These are phyloP conservation scores for Oreochromis grahami DNA, from an alignment of 2,797 vertebrate genomes.

Conservation along the genomic window DNA sequence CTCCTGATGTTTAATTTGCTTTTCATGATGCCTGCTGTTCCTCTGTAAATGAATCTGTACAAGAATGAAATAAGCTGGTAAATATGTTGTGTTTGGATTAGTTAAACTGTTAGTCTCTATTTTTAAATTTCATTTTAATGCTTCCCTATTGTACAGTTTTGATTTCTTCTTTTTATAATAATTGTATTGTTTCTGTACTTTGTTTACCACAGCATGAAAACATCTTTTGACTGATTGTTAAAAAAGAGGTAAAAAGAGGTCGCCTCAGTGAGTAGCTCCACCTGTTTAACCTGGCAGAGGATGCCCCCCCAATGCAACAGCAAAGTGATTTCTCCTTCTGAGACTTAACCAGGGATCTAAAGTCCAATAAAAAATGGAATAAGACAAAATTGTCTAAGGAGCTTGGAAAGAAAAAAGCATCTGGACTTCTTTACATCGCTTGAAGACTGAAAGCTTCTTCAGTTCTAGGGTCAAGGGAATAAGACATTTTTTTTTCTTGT, in stretches of 20 bases:
- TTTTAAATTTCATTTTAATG: background rate
- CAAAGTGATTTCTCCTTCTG: too few relatives aligned
- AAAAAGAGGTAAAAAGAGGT: too few relatives aligned
- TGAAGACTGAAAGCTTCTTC: too few relatives aligned
- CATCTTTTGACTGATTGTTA: background rate
- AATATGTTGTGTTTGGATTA: background rate
- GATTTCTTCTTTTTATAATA: background rate
- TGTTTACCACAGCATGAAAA: background rate
- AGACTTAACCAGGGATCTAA: too few relatives aligned
- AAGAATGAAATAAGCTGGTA: background rate
- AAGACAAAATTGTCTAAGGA: too few relatives aligned
- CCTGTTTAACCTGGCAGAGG: background rate
- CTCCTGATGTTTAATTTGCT: background rate
- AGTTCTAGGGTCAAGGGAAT: too few relatives aligned
- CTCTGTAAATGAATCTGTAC: background rate
- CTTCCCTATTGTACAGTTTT: background rate
- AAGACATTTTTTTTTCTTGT: too few relatives aligned
- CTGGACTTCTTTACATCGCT: too few relatives aligned
- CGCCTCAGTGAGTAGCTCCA: fast-evolving
- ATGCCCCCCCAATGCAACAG: too few relatives aligned
- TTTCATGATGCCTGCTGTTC: background rate
- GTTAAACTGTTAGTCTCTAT: fast-evolving
- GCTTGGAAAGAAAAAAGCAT: too few relatives aligned
- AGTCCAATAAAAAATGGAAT: too few relatives aligned
- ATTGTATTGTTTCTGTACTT: background rate